Evolutionary conservation across 2,797 vertebrate genomes (phyloP), one percentile per base, ranked within the genome.

Genomic region (Schizopygopsis pylzovi): DNA sequence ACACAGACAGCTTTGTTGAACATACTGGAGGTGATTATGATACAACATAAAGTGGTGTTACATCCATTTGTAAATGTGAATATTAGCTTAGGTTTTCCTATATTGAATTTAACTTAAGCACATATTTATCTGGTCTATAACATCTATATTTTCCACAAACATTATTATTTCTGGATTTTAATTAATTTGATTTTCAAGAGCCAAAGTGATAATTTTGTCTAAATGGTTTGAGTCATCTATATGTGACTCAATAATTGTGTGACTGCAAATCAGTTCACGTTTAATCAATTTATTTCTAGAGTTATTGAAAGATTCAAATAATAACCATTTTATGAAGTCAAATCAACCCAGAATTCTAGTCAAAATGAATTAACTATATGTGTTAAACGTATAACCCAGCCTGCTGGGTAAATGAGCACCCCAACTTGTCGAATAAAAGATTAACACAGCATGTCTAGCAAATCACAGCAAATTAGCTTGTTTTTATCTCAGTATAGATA

Each of bases 341-440:
- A 56, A 78, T 78, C 37, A 78, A n/a, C 22, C 7, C 37, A 78
- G 4, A 41, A 61, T 43, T 22, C 7, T 16, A 43, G 16, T 78
- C 7, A 16, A 61, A 61, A 59, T 39, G 13, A 78, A 61, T 39
- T 8, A 78, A 61, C 54, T 12, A 39, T 41, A 28, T 77, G 49
- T 76, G 18, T 52, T 54, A 76, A 54, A 76, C 20, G 18, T 67
- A 25, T 80, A 41, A 78, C 37, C 10, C 41, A 28, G 61, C 25
- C 16, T 22, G 61, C 78, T 80, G 78, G 41, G 43, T 81, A 22
- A 68, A 67, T 52, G 6, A 81, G 18, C 43, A 33, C 61, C 61
- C 41, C 18, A 81, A 67, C 61, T 65, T 49, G 59, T 33, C 41
- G 0, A 9, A 52, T 67, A 47, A 41, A 41, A 81, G 61, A 81